Percentiles rank a stretch among this genome's conserved stretches.
These are phyloP conservation scores for Kryphioiulus occultus DNA, from an alignment of 2,888 invertebrate genomes.

Conservation along the genomic window DNA sequence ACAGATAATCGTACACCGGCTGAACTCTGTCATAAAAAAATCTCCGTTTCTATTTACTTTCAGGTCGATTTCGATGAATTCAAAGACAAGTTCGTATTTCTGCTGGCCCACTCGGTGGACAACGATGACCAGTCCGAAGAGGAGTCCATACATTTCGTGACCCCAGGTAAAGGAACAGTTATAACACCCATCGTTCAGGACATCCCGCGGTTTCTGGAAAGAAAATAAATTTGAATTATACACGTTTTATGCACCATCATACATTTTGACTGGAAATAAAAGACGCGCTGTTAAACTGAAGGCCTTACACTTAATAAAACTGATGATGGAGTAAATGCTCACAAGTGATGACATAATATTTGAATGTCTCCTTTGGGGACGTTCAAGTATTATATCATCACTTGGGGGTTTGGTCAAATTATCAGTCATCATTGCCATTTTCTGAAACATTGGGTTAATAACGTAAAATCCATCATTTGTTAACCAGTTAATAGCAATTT, in stretches of 20 bases:
- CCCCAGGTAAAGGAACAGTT: constrained; percentile 12
- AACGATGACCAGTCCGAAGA: constrained; percentile 42
- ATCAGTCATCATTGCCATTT: no score
- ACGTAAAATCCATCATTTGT: no score
- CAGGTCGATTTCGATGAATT: constrained; percentile 57
- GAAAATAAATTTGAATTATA: background rate
- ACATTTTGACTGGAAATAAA: no score
- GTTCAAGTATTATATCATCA: no score
- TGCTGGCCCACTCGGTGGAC: constrained; percentile 55
- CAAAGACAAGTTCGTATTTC: constrained; percentile 57
- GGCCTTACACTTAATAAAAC: no score
- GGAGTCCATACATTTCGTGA: constrained; percentile 42
- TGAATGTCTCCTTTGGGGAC: no score
- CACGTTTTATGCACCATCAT: background rate
- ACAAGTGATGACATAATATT: no score
- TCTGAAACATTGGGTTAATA: no score
- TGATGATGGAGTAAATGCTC: no score
- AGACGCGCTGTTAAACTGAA: no score
- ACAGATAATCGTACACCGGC: background rate
- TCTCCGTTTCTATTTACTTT: constrained; percentile 24
- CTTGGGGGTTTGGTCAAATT: no score
- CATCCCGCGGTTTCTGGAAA: background rate
- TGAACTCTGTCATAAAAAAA: background rate
- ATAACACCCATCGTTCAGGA: background rate
- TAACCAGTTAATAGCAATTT: no score